Conservation (phyloP, 2,888 invertebrate species). For the Heliconius charithonia region DNA sequence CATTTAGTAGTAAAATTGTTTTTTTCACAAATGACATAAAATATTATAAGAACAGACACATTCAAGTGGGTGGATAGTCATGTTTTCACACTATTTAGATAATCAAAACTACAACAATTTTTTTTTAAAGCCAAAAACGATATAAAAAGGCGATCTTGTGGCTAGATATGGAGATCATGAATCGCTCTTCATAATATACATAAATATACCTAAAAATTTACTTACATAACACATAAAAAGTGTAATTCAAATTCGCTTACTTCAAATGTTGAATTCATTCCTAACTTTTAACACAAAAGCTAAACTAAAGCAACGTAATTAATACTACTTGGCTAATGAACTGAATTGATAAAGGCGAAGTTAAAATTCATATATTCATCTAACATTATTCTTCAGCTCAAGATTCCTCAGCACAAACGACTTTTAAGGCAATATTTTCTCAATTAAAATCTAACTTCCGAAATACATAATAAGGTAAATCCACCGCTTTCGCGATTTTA, state of each 20-base stretch:
- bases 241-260: neutral
- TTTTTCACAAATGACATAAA: too few relatives aligned
- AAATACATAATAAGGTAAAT: constrained; percentile 45
- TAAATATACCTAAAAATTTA: too few relatives aligned
- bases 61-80: too few relatives aligned
- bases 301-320: constrained; percentile 32
- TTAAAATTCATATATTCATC: constrained; percentile 47
- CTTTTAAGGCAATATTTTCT: constrained; percentile 44
- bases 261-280: neutral
- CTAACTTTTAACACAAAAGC: constrained; percentile 29
- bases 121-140: too few relatives aligned
- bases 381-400: constrained; percentile 42
- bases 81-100: too few relatives aligned
- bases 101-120: too few relatives aligned
- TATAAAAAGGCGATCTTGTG: too few relatives aligned
- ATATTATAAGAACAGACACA: too few relatives aligned
- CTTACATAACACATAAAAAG: neutral
- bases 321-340: constrained; percentile 43
- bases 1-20: too few relatives aligned
- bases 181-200: too few relatives aligned
- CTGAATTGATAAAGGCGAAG: constrained; percentile 44
- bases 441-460: constrained; percentile 46
- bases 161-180: too few relatives aligned
- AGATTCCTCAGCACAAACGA: constrained; percentile 42
- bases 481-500: constrained; percentile 41